phyloP scores from a whole-genome alignment of 92 coral and sea anemone genomes.

The Siderastrea radians region DNA sequence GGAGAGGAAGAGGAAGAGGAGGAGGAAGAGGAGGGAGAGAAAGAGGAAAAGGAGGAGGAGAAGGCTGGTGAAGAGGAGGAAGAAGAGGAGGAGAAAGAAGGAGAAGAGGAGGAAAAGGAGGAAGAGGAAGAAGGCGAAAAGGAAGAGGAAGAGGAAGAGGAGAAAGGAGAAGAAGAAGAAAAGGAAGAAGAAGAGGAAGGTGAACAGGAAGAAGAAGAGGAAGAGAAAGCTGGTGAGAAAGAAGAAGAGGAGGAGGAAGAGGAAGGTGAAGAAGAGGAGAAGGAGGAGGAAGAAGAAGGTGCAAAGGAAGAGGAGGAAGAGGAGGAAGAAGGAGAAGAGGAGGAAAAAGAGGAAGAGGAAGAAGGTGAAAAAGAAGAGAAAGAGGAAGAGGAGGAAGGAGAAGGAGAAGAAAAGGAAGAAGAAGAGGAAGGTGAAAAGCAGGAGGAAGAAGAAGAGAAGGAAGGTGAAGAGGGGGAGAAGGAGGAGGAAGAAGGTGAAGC shows the following conservation, averaged over 20 bases:
- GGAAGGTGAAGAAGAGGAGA: not conserved
- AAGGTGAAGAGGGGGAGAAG: not conserved
- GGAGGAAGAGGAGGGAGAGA: conserved; percentile 26
- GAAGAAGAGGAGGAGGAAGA: not conserved
- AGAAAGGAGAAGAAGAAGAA: conserved; percentile 19
- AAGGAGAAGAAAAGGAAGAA: conserved; percentile 1
- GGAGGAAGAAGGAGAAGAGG: conserved; percentile 2
- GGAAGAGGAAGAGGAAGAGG: not conserved
- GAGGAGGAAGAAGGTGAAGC: not conserved
- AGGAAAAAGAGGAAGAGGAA: conserved; percentile 1
- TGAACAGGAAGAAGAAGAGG: conserved; percentile 4
- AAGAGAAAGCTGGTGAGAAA: not conserved
- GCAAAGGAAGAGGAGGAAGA: not conserved
- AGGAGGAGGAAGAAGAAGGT: not conserved
- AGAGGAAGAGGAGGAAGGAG: conserved; percentile 9
- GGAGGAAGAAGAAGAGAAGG: conserved; percentile 4
- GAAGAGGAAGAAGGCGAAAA: conserved; percentile 14
- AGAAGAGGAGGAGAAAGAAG: conserved; percentile 20
- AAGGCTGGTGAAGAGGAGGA: conserved; percentile 15
- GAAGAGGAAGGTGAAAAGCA: conserved; percentile 3
- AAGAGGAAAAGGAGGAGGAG: conserved; percentile 26
- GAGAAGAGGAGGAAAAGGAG: conserved; percentile 12
- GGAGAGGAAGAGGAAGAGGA: conserved; percentile 24
- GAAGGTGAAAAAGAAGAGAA: conserved; percentile 11
- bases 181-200: conserved; percentile 9